Conservation (phyloP, 2,113 vertebrate genomes). For the Geothlypis trichas region DNA sequence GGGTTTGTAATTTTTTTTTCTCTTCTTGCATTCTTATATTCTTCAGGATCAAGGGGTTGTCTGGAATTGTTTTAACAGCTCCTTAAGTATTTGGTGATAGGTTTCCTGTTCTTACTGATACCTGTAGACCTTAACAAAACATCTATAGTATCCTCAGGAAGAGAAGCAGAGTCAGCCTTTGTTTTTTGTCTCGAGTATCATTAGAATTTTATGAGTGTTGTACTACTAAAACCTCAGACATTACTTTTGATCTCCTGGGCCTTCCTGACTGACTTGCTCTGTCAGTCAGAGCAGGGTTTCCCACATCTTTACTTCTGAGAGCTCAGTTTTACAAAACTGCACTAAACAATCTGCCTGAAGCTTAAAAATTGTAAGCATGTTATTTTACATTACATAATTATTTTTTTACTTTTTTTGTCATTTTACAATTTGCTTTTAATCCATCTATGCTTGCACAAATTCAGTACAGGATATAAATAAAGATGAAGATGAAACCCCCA, state of each 20-base stretch:
- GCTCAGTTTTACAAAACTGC: background rate
- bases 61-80: background rate
- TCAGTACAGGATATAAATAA: background rate
- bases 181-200: background rate
- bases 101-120: background rate
- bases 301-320: background rate
- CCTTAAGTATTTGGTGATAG: background rate
- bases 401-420: background rate
- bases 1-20: background rate
- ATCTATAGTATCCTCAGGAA: background rate
- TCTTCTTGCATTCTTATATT: background rate
- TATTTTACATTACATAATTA: background rate
- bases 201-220: background rate
- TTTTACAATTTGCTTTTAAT: background rate
- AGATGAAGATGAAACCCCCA: background rate
- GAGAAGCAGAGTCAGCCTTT: background rate
- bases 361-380: background rate
- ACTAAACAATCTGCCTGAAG: background rate
- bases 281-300: background rate
- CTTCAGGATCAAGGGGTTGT: background rate
- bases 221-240: background rate
- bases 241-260: background rate
- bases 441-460: background rate
- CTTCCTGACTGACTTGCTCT: background rate
- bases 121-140: background rate